phyloP scores from a whole-genome alignment of 2,797 vertebrate genomes.

The Macropus fuliginosus region DNA sequence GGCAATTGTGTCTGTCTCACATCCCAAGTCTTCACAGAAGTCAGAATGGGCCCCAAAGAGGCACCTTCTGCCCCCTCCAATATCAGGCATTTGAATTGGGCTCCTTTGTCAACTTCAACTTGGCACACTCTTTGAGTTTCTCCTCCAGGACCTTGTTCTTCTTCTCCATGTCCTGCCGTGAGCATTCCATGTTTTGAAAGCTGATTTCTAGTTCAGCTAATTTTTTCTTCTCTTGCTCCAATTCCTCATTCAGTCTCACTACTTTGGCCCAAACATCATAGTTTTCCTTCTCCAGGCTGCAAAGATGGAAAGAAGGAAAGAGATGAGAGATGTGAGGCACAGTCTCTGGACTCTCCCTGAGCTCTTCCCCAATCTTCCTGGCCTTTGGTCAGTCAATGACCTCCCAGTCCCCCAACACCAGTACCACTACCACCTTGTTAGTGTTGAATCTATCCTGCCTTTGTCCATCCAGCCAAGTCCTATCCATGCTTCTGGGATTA shows the following conservation, averaged over 20 bases:
- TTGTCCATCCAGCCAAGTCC: background rate
- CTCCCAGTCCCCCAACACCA: background rate
- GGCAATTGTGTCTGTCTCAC: background rate
- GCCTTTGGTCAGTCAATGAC: background rate
- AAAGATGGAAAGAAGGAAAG: slow-evolving; percentile 52
- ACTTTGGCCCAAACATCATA: slow-evolving; percentile 90
- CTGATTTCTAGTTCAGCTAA: slow-evolving; percentile 88
- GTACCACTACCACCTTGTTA: background rate
- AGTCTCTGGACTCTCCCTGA: background rate
- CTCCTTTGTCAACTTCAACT: slow-evolving; percentile 69
- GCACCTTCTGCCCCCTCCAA: slow-evolving; percentile 3
- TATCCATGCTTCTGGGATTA: background rate
- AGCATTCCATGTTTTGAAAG: slow-evolving; percentile 84
- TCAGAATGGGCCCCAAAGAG: background rate
- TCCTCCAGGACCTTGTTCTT: slow-evolving; percentile 89
- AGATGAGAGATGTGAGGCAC: background rate
- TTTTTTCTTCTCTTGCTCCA: slow-evolving; percentile 88
- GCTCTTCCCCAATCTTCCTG: background rate
- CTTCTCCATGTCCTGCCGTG: slow-evolving; percentile 86
- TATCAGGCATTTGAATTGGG: slow-evolving; percentile 57
- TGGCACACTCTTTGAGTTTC: slow-evolving; percentile 87
- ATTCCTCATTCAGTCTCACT: slow-evolving; percentile 88
- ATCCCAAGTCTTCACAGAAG: background rate
- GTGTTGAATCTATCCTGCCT: background rate
- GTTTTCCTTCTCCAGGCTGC: slow-evolving; percentile 92